Conservation (phyloP, 2,113 vertebrate species). For the Prietella phreatophila region DNA sequence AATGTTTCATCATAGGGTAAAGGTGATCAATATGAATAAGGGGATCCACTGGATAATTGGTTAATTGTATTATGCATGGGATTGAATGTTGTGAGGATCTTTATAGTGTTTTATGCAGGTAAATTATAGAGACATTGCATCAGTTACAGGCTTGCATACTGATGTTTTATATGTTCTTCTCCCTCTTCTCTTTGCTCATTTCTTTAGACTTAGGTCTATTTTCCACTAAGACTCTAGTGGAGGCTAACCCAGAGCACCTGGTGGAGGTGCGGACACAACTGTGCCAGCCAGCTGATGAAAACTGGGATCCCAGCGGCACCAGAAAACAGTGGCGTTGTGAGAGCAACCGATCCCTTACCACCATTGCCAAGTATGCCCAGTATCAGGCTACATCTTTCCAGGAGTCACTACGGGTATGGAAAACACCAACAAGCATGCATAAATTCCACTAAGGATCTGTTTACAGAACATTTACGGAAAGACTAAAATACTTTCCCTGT, state of each 20-base stretch:
- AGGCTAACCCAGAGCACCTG: slow-evolving; percentile 96
- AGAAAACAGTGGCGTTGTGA: slow-evolving; percentile 97
- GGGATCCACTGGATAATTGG: no score
- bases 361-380: slow-evolving; percentile 96
- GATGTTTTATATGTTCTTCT: neutral
- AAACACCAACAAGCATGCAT: neutral
- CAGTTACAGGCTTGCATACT: neutral
- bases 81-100: neutral
- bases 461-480: neutral
- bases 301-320: slow-evolving; percentile 92
- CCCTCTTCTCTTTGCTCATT: neutral
- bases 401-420: slow-evolving; percentile 87
- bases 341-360: slow-evolving; percentile 93
- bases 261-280: slow-evolving; percentile 95
- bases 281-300: slow-evolving; percentile 93
- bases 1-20: no score
- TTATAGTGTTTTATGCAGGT: neutral
- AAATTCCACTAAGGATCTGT: neutral
- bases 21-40: no score
- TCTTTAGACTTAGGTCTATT: slow-evolving; percentile 89
- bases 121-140: neutral
- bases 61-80: no score
- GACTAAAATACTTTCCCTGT: neutral
- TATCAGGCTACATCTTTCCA: slow-evolving; percentile 98
- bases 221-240: slow-evolving; percentile 96